Conservation (phyloP, 2,113 vertebrate species). For the Sphyrna mokarran region DNA sequence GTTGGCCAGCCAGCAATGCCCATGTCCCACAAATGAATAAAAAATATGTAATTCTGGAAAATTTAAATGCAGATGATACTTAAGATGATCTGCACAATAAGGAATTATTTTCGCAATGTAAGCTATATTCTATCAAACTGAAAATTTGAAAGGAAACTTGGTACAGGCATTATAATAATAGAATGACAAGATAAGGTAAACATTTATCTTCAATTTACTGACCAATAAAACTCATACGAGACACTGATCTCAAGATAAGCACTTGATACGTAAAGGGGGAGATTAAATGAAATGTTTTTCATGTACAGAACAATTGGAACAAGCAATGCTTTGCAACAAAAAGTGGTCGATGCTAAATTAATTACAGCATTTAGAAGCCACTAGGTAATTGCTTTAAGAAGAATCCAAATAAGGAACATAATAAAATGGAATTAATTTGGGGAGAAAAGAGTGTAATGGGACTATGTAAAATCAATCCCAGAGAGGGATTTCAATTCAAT, state of each 20-base stretch:
- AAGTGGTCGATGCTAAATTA: not conserved
- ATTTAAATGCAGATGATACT: not conserved
- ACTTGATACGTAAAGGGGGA: not conserved
- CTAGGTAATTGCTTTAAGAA: not conserved
- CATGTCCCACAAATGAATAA: not conserved
- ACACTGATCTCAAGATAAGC: not conserved
- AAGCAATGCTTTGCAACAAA: not conserved
- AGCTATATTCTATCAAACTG: not conserved
- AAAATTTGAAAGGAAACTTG: not conserved
- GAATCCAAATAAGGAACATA: not conserved
- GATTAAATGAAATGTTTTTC: not conserved
- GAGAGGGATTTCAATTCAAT: not conserved
- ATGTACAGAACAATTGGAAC: not conserved
- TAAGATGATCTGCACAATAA: not conserved
- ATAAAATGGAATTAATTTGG: not conserved
- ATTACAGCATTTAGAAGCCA: not conserved
- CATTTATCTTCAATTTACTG: not conserved
- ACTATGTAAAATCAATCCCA: not conserved
- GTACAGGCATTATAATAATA: not conserved
- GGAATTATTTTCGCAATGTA: not conserved
- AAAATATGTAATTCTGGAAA: not conserved
- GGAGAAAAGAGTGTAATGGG: not conserved
- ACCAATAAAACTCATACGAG: not conserved
- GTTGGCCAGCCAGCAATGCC: too few species aligned
- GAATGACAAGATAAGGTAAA: not conserved